Percentiles rank a stretch among this genome's conserved stretches.
Evolutionary conservation across 2,888 invertebrate genomes (phyloP).

Genomic region (Rapana venosa): DNA sequence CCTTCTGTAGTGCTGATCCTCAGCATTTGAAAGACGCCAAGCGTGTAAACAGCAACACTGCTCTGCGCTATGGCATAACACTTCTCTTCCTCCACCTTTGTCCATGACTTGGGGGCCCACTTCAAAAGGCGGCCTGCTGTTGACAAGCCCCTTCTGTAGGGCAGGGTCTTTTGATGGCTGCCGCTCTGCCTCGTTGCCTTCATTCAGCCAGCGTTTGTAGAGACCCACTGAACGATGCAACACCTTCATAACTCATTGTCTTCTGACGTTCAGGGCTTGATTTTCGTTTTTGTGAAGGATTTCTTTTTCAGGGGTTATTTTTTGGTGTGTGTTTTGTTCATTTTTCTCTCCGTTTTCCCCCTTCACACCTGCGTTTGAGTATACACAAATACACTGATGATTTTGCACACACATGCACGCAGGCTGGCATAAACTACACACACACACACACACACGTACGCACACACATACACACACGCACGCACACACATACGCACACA

Average conservation of each 20-base stretch:
- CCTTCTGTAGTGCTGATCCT: too few relatives aligned
- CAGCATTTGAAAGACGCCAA: too few relatives aligned
- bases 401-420: constrained; percentile 3
- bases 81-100: not conserved
- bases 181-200: too few relatives aligned
- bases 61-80: not conserved
- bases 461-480: not conserved
- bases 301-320: not conserved
- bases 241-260: too few relatives aligned
- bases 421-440: constrained; percentile 6
- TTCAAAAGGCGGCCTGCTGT: too few relatives aligned
- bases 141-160: too few relatives aligned
- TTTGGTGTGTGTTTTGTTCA: not conserved
- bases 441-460: constrained; percentile 5
- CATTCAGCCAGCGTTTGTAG: too few relatives aligned
- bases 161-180: too few relatives aligned
- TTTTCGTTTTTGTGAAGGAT: not conserved
- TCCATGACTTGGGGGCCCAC: not conserved
- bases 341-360: not conserved
- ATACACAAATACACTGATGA: not conserved
- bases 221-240: too few relatives aligned
- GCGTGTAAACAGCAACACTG: not conserved
- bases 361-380: not conserved
- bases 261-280: too few relatives aligned
- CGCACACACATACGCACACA: not conserved